Evolutionary conservation across 2,888 invertebrate species (phyloP), one percentile per base, ranked within the genome.

Genomic region (Ennomos fuscantarius): DNA sequence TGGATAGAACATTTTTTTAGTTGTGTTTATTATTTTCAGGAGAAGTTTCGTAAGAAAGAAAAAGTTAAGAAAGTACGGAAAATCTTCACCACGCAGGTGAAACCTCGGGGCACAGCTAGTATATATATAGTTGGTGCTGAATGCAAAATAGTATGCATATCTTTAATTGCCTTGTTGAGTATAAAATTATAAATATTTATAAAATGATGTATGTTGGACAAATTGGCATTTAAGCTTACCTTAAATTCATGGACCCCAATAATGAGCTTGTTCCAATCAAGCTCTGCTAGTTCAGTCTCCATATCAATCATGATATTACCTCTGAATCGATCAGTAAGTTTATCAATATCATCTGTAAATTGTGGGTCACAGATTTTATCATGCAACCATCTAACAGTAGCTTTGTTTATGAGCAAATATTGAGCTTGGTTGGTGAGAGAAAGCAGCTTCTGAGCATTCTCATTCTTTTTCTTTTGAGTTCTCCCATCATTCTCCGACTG

Each of bases 281-380:
- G 95, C 92, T 99, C 99, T 32, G 94, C 94, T 74, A 98, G 95
- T n/a, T 97, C 93, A 31, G 89, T 74, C 1, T 93, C 85, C 51
- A 96, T 96, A 64, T 95, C 94, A 10, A 98, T 93, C 1, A 99
- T 93, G 37, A 99, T 93, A 88, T 99, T 99, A n/a, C 96, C 96
- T 74, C 99, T 93, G 84, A 99, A 99, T 69, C 99, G 93, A 60
- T 94, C 93, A 2, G 96, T 90, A 35, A 97, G 89, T 65, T 94
- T 93, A 34, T 94, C 93, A 40, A 93, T 76, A 69, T 87, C 86
- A 53, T 93, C 93, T 9, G 82, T 82, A 49, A 93, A 92, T 42
- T 86, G 72, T 35, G 92, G 90, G 57, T 94, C 93, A 35, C 89
- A 78, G 34, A 96, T 92, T 81, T 93, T 94, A 48, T 93, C 87